These are phyloP conservation scores for Panagrolaimus sp. DNA, from an alignment of 1,140 invertebrate genomes.

Conservation along the genomic window DNA sequence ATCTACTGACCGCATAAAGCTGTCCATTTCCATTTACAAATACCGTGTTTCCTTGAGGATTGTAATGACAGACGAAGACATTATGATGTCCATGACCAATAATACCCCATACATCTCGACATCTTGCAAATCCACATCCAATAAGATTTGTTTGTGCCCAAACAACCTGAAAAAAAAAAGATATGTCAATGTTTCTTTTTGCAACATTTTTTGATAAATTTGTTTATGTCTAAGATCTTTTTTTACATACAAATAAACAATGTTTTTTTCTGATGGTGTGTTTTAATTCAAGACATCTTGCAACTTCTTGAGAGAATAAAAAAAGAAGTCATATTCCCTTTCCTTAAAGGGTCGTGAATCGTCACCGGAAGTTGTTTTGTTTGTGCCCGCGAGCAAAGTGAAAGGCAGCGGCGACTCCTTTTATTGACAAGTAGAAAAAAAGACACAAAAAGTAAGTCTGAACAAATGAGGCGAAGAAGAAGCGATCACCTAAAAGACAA, in stretches of 20 bases:
- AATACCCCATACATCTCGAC: slow-evolving; percentile 50
- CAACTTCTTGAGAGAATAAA: not conserved
- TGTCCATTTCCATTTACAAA: slow-evolving; percentile 43
- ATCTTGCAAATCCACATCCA: slow-evolving; percentile 54
- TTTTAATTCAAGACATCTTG: no score
- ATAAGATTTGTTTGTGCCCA: slow-evolving; percentile 55
- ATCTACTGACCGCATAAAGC: slow-evolving; percentile 50
- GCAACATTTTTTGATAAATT: no score
- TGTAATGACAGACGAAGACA: slow-evolving; percentile 57
- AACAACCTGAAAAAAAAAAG: slow-evolving; percentile 51
- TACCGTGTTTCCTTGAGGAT: slow-evolving; percentile 57
- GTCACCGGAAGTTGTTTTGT: slow-evolving; percentile 13
- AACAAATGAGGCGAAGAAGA: slow-evolving; percentile 13
- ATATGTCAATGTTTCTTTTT: not conserved
- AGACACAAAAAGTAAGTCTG: slow-evolving; percentile 11
- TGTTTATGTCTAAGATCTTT: no score
- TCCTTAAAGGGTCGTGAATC: slow-evolving; percentile 8
- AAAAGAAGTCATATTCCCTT: not conserved
- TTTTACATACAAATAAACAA: no score
- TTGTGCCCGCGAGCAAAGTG: not conserved
- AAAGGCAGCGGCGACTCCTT: not conserved
- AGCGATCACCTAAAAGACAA: slow-evolving; percentile 10
- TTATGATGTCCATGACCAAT: slow-evolving; percentile 43
- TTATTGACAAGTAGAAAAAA: not conserved
- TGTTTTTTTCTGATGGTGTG: not conserved